phyloP scores from a whole-genome alignment of 30 jellyfish, hydroid and myxozoan genomes.

The Aurelia sp. region DNA sequence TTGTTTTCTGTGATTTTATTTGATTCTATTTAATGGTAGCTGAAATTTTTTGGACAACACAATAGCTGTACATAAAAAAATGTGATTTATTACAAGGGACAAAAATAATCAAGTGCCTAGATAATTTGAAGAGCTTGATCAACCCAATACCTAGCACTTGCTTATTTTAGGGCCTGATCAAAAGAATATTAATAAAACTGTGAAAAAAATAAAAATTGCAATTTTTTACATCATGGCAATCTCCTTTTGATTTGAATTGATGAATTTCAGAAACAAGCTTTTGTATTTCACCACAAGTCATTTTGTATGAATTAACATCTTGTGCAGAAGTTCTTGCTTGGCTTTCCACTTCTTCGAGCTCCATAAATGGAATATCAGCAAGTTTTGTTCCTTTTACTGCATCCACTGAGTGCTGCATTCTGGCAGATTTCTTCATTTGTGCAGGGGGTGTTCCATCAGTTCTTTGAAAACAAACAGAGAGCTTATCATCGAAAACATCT shows the following conservation, averaged over 20 bases:
- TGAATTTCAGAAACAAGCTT: conserved; percentile 58
- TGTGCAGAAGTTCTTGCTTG: conserved; percentile 46
- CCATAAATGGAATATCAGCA: conserved; percentile 47
- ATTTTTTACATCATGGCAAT: conserved; percentile 36
- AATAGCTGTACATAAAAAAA: too few relatives aligned
- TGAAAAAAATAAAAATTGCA: too few relatives aligned
- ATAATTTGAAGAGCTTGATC: too few relatives aligned
- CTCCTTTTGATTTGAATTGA: conserved; percentile 49
- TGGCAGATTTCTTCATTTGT: conserved; percentile 12
- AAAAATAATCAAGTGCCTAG: too few relatives aligned
- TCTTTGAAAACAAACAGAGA: not conserved
- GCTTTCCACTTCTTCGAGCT: conserved; percentile 71
- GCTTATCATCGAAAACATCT: too few relatives aligned
- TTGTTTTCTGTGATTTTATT: too few relatives aligned
- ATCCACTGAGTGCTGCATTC: not conserved
- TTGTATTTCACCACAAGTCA: conserved; percentile 68
- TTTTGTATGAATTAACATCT: conserved; percentile 43
- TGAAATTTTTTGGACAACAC: too few relatives aligned
- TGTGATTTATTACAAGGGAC: too few relatives aligned
- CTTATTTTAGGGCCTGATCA: too few relatives aligned
- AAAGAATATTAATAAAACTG: too few relatives aligned
- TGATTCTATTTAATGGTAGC: too few relatives aligned
- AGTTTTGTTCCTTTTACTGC: conserved; percentile 9
- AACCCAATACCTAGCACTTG: too few relatives aligned
- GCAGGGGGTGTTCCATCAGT: conserved; percentile 1